Percentiles rank a stretch among this genome's conserved stretches.
Evolutionary conservation across 2,888 invertebrate species (phyloP).

Genomic region (Branchipolynoe longqiensis): DNA sequence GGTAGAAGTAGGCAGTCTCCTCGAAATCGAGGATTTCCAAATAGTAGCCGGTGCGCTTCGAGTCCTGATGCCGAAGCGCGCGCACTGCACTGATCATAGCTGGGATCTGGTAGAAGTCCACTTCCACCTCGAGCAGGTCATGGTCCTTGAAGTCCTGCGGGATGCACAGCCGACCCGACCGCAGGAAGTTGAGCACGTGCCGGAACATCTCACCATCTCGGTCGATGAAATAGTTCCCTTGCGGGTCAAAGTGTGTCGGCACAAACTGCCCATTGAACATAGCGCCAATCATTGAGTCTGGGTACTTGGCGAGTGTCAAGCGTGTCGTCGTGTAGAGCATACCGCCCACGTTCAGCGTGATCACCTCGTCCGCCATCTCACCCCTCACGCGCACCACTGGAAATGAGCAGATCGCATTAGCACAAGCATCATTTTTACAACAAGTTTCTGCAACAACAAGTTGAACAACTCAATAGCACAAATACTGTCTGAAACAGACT

Average conservation of each 20-base stretch:
- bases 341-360: constrained; percentile 72
- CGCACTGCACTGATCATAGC: constrained; percentile 59
- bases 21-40: constrained; percentile 72
- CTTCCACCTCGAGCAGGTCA: constrained; percentile 72
- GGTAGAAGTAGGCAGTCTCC: constrained; percentile 72
- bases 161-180: constrained; percentile 69
- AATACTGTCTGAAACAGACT: too few species aligned
- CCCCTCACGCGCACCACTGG: not conserved
- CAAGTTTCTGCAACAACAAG: too few species aligned
- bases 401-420: not conserved
- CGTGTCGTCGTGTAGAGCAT: constrained; percentile 72
- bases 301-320: constrained; percentile 70
- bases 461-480: too few species aligned
- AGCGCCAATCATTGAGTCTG: constrained; percentile 71
- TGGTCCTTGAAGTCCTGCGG: constrained; percentile 72
- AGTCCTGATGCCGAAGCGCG: constrained; percentile 19
- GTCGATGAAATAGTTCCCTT: constrained; percentile 73
- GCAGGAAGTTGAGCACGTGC: constrained; percentile 73
- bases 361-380: constrained; percentile 66
- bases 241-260: constrained; percentile 68
- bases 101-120: constrained; percentile 72
- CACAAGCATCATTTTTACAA: too few species aligned
- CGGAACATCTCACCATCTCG: constrained; percentile 73
- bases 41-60: constrained; percentile 66
- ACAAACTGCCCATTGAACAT: constrained; percentile 71